Evolutionary conservation across 2,113 vertebrate species (phyloP).

Genomic region (Charina bottae): DNA sequence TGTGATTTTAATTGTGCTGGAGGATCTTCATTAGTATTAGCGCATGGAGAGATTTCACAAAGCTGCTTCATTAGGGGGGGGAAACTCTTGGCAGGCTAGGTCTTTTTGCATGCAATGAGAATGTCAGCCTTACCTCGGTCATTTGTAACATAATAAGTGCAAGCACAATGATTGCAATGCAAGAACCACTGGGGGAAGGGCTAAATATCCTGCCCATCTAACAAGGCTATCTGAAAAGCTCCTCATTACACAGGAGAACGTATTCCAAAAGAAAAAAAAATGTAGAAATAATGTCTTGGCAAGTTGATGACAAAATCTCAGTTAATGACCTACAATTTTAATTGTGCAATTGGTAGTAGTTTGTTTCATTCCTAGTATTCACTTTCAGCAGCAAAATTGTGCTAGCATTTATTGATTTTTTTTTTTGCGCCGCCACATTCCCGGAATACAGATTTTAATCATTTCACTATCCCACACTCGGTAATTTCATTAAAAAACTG

Average conservation of each 20-base stretch:
- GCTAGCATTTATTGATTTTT: constrained; percentile 90
- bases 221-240: constrained; percentile 82
- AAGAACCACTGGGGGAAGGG: constrained; percentile 88
- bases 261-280: constrained; percentile 87
- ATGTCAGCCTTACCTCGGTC: constrained; percentile 95
- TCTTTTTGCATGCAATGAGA: constrained; percentile 90
- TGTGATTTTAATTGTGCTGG: constrained; percentile 89
- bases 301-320: constrained; percentile 84
- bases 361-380: constrained; percentile 79
- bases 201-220: constrained; percentile 82
- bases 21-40: constrained; percentile 97
- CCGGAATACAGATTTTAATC: constrained; percentile 98
- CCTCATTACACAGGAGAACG: constrained; percentile 92
- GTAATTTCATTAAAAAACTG: constrained; percentile 96
- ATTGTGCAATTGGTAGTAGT: constrained; percentile 90
- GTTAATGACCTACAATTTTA: constrained; percentile 88
- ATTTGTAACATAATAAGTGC: constrained; percentile 99
- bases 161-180: constrained; percentile 90
- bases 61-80: constrained; percentile 89
- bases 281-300: constrained; percentile 83
- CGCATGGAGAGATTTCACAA: constrained; percentile 85
- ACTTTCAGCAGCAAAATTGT: constrained; percentile 82
- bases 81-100: constrained; percentile 82
- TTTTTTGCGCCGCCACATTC: constrained; percentile 87
- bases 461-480: constrained; percentile 84